These are phyloP conservation scores for Ceuthmochares aereus DNA, from an alignment of 2,113 vertebrate species.

Conservation along the genomic window DNA sequence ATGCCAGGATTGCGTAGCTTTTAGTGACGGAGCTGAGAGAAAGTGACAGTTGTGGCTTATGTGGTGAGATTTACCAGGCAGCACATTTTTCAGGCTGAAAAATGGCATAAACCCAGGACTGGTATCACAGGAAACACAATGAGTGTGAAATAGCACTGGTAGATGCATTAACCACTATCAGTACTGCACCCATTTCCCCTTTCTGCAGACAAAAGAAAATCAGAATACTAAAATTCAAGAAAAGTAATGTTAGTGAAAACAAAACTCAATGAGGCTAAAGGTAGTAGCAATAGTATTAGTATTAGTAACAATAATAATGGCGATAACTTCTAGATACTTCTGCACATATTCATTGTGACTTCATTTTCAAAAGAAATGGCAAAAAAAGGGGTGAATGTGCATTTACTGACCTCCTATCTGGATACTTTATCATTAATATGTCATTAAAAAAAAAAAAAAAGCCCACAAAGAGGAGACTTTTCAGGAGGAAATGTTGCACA, in stretches of 20 bases:
- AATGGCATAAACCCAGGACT: not conserved
- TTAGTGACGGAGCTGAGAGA: not conserved
- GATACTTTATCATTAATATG: not conserved
- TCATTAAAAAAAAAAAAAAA: not conserved
- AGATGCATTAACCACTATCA: not conserved
- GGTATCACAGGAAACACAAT: not conserved
- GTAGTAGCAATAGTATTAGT: not conserved
- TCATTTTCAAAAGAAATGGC: not conserved
- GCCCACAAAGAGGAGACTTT: not conserved
- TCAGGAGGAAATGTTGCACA: not conserved
- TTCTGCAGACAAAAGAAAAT: not conserved
- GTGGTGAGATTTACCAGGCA: slow-evolving; percentile 20
- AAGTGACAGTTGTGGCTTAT: not conserved
- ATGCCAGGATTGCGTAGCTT: slow-evolving; percentile 36
- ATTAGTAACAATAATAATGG: not conserved
- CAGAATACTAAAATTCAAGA: not conserved
- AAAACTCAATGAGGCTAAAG: not conserved
- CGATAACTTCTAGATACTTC: not conserved
- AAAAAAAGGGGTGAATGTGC: not conserved
- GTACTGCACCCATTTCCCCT: not conserved
- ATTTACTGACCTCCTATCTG: not conserved
- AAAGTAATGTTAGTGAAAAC: not conserved
- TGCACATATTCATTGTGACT: not conserved
- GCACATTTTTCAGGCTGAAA: slow-evolving; percentile 24
- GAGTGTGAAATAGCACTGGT: not conserved